Base-by-base conservation (phyloP, 2,888 invertebrate species). In the Euproctis similis region DNA sequence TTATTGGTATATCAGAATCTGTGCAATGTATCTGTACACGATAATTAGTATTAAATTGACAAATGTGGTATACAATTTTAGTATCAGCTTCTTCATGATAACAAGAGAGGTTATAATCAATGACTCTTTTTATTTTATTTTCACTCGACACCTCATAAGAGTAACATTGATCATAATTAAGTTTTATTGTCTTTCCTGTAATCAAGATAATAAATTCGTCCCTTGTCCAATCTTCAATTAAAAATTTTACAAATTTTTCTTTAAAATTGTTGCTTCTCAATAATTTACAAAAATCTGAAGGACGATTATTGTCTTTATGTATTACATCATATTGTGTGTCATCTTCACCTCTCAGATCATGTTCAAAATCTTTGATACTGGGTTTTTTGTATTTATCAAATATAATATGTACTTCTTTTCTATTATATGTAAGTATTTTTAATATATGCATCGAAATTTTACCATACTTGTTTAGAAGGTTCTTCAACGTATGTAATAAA, bases 21-120 rank as follows among this genome's bases (percentile, higher is more conserved):
- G 34, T 34, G 23, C 30, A 35, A 25, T 30, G 28, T 25, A 30
- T 25, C 28, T 30, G 17, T n/a, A 35, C 30, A 28, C 28, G 27
- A 26, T 34, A 32, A 22, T 39, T 32, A 24, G 18, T 20, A 34
- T 32, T 39, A 10, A 39, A 28, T 32, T 36, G 34, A 28, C 36
- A 18, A 18, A 18, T 18, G 8, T 18, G 18, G 18, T 18, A 18
- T 18, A 18, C 18, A 18, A 18, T 36, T 40, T 34, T 36, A 26
- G 36, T 36, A 26, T 36, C 40, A 28, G 36, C 36, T 31, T 40
- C 39, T 35, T 39, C 33, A 17, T 39, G 35, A 26, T 39, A 28
- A 28, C 30, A 39, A 29, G 35, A 33, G 26, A 39, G 32, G 21
- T 34, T 31, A 30, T 31, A 30, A 10, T 32, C 34, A 31, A 38